These are phyloP conservation scores for Silurus glanis DNA, from an alignment of 2,113 vertebrate species.

Conservation along the genomic window DNA sequence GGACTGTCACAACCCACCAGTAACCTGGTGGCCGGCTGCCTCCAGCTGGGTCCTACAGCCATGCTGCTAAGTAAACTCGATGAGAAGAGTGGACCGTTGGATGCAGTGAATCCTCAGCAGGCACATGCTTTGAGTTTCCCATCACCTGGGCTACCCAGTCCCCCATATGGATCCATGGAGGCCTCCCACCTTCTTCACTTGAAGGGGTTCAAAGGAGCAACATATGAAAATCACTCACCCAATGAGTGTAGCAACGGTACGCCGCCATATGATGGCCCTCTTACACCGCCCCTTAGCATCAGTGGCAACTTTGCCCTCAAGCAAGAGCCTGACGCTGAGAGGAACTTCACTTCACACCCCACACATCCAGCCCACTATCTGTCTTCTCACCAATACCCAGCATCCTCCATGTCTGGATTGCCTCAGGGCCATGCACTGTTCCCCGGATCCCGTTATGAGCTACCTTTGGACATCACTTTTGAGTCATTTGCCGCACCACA, in stretches of 20 bases:
- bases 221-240: slow-evolving; percentile 80
- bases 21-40: slow-evolving; percentile 92
- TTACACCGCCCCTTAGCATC: slow-evolving; percentile 92
- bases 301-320: slow-evolving; percentile 92
- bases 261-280: slow-evolving; percentile 89
- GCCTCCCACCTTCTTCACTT: slow-evolving; percentile 85
- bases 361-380: slow-evolving; percentile 70
- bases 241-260: slow-evolving; percentile 79
- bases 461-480: slow-evolving; percentile 87
- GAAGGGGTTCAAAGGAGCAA: slow-evolving; percentile 84
- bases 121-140: slow-evolving; percentile 81
- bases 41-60: slow-evolving; percentile 82
- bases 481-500: slow-evolving; percentile 82
- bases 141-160: slow-evolving; percentile 90
- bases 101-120: slow-evolving; percentile 65
- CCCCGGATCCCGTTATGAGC: slow-evolving; percentile 80
- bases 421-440: slow-evolving; percentile 81
- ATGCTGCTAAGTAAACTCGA: slow-evolving; percentile 81
- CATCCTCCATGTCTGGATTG: slow-evolving; percentile 70
- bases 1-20: slow-evolving; percentile 97
- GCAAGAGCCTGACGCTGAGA: slow-evolving; percentile 88
- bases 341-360: slow-evolving; percentile 72
- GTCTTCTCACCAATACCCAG: slow-evolving; percentile 71
- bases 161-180: slow-evolving; percentile 91
- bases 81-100: slow-evolving; percentile 74